Evolutionary conservation across 2,113 vertebrate genomes (phyloP).

Genomic region (Semicossyphus pulcher): DNA sequence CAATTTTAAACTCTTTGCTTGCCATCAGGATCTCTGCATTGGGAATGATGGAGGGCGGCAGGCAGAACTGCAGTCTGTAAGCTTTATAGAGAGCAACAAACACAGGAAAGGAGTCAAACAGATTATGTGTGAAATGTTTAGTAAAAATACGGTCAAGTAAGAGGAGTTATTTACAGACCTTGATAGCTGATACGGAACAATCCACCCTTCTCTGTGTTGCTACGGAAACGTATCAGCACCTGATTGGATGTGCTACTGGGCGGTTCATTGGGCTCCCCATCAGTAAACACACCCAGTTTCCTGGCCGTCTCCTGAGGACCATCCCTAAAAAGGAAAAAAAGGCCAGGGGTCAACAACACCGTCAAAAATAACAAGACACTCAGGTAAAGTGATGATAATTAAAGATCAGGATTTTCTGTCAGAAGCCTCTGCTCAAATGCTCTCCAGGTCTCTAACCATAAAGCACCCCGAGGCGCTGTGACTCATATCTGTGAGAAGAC

Average conservation of each 20-base stretch:
- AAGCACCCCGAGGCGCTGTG: slow-evolving; percentile 2
- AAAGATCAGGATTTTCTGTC: background rate
- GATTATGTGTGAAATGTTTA: background rate
- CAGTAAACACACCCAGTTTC: slow-evolving; percentile 93
- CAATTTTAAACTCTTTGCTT: slow-evolving; percentile 96
- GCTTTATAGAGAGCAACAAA: slow-evolving; percentile 80
- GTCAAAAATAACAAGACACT: slow-evolving; percentile 12
- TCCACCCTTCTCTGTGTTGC: slow-evolving; percentile 89
- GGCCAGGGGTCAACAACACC: slow-evolving; percentile 8
- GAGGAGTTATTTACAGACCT: slow-evolving; percentile 76
- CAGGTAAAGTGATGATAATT: background rate
- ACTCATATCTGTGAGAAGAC: slow-evolving; percentile 19
- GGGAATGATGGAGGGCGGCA: slow-evolving; percentile 91
- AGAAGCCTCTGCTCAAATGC: background rate
- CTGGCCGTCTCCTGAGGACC: slow-evolving; percentile 91
- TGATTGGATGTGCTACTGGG: slow-evolving; percentile 95
- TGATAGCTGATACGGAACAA: slow-evolving; percentile 91
- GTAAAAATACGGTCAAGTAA: background rate
- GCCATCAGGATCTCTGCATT: slow-evolving; percentile 95
- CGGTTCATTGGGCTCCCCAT: slow-evolving; percentile 88
- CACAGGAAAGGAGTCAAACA: slow-evolving; percentile 27
- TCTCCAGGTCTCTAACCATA: background rate
- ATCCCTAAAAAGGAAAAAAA: slow-evolving; percentile 84
- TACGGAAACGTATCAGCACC: slow-evolving; percentile 93
- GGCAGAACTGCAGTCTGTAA: slow-evolving; percentile 93